These are phyloP conservation scores for Etheostoma perlongum DNA, from an alignment of 2,797 vertebrate genomes.

Conservation along the genomic window DNA sequence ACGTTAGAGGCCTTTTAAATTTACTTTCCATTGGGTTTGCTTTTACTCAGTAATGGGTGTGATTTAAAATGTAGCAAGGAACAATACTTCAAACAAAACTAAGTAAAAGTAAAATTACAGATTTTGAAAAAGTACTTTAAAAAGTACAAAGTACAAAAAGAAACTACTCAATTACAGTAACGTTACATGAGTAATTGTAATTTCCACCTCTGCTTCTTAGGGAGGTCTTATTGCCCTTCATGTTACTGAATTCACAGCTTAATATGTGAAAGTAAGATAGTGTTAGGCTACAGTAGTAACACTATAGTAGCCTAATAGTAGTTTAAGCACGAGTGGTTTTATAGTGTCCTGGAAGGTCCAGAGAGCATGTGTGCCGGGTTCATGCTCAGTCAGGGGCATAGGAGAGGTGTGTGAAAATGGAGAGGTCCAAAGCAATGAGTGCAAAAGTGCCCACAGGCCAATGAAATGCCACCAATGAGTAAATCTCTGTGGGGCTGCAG, in stretches of 20 bases:
- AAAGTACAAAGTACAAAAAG: too few relatives aligned
- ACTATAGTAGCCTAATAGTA: neutral
- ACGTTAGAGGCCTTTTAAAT: too few relatives aligned
- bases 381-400: conserved; percentile 44
- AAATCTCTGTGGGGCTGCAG: conserved; percentile 56
- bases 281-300: neutral
- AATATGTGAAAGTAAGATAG: neutral
- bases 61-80: too few relatives aligned
- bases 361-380: conserved; percentile 9
- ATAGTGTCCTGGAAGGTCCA: conserved; percentile 6
- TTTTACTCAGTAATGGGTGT: too few relatives aligned
- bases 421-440: conserved; percentile 49
- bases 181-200: too few relatives aligned
- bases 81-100: too few relatives aligned
- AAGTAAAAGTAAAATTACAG: too few relatives aligned
- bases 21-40: too few relatives aligned
- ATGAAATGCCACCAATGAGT: conserved; percentile 69
- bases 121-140: too few relatives aligned
- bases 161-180: too few relatives aligned
- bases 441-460: conserved; percentile 42
- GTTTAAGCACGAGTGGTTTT: neutral
- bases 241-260: neutral
- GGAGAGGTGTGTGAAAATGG: conserved; percentile 66
- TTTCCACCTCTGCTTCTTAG: too few relatives aligned
- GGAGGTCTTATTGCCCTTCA: neutral